Evolutionary conservation across 2,113 vertebrate genomes (phyloP), one percentile per base, ranked within the genome.

Genomic region (Tringa solitaria): DNA sequence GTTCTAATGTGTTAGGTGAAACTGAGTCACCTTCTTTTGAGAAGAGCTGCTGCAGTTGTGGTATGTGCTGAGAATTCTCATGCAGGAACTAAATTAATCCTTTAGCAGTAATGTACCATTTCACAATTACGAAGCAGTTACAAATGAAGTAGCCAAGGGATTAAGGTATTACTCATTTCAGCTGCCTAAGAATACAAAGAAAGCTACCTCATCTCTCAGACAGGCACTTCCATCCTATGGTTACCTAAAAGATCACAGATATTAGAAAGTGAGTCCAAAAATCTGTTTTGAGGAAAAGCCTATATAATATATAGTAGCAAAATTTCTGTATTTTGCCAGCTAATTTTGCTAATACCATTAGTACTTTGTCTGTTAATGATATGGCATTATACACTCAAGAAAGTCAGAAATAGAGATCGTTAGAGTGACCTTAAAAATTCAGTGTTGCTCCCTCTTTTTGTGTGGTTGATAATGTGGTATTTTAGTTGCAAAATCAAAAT

Each of bases 151-250:
- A 77, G 77, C 87, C 64, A 54, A 73, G 64, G 89, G 70, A 95
- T 97, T 96, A 93, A 91, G 68, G 75, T 86, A 91, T 94, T 95
- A 97, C 53, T 97, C 95, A 95, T 97, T 97, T 96, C 72, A 96
- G 63, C 94, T 97, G 92, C 28, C 67, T 81, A 56, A 83, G 60
- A 91, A 35, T 89, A 92, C 39, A 93, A 70, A 93, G 92, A 56
- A 89, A 94, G 64, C 72, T 95, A 87, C 84, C 70, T 93, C 89
- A 59, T 81, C 61, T 97, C 96, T 96, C 72, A 84, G 72, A 61
- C 33, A 93, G 69, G 93, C 64, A 84, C 75, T 92, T 95, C 59
- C 43, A 87, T 78, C 68, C 72, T 57, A 45, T 67, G 68, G 86
- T 84, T 89, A n/a, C 72, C 65, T 84, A 64, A 82, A 88, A 94